A percentile compares a stretch with the other conserved stretches of the same genome.
Evolutionary conservation across 2,797 vertebrate genomes (phyloP).

Genomic region (Linurgus olivaceus): DNA sequence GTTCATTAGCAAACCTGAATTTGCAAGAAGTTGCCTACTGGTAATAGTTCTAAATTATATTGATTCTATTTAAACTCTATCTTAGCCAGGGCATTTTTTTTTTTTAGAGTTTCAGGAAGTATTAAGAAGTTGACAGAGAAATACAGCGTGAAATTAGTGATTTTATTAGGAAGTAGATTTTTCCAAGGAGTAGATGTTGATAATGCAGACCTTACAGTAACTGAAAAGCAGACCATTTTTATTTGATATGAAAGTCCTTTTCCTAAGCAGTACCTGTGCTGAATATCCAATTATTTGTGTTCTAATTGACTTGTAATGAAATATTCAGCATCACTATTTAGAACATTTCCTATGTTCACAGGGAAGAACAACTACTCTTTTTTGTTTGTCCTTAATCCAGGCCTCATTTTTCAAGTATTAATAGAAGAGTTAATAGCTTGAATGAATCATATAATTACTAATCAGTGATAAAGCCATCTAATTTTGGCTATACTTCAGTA

Average conservation of each 20-base stretch:
- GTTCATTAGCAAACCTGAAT: background rate
- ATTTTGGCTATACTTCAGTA: background rate
- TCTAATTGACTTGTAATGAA: background rate
- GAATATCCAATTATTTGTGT: background rate
- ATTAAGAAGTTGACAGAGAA: background rate
- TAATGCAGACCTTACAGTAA: background rate
- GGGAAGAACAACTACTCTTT: background rate
- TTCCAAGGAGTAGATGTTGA: background rate
- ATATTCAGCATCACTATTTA: background rate
- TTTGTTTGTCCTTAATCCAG: background rate
- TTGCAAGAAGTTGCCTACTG: background rate
- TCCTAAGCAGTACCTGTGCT: background rate
- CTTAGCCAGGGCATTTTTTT: background rate
- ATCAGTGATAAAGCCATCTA: background rate
- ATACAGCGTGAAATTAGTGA: background rate
- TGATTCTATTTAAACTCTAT: background rate
- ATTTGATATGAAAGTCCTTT: background rate
- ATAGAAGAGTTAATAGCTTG: background rate
- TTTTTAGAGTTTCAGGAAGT: background rate
- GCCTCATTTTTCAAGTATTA: background rate
- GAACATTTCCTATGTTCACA: background rate
- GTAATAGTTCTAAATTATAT: background rate
- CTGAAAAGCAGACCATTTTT: background rate
- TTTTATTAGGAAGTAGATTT: background rate
- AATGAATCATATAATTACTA: background rate